Base-by-base conservation (phyloP, 2,797 vertebrate species). In the Muscicapa comitata region DNA sequence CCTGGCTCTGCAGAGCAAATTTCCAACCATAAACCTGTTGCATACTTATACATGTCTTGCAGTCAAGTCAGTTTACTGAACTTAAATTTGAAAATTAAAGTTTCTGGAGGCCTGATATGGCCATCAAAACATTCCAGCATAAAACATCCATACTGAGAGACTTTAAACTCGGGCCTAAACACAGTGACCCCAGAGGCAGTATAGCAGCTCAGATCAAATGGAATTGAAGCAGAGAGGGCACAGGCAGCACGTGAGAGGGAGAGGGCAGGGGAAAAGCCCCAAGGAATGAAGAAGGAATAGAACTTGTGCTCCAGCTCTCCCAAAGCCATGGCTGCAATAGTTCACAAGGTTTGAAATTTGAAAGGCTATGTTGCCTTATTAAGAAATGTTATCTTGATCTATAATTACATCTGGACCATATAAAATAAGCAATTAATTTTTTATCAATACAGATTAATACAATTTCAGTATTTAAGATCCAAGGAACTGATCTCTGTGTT, bases 391-490 rank as follows among this genome's bases (percentile, higher is more conserved):
- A 86, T 90, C 91, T 73, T 86, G 48, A 93, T 93, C 86, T 95
- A 73, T 95, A 96, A 97, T 96, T 94, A 80, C 79, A 96, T 71
- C 86, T 67, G 50, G 80, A 87, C 61, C 38, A 92, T 45, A 91
- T 72, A 95, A 96, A 96, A 91, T 90, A 91, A 94, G 78, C 80
- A 96, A 96, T 96, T 97, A 90, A 90, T 86, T 91, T 93, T 94
- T 97, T 96, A 94, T 96, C 91, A 81, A 95, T 96, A 95, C 8
- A 83, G 94, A 96, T 93, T 90, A 95, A 93, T 94, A 89, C 80
- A 96, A 88, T 90, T 97, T 96, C 92, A 94, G 59, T 88, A 81
- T 94, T 96, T 95, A 94, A 97, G 90, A 97, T 94, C 76, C 65
- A 73, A 94, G 73, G 92, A 96, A 86, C 86, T 95, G 93, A 97